These are phyloP conservation scores for Aspidoscelis tigris DNA, from an alignment of 2,113 vertebrate species.

Conservation along the genomic window DNA sequence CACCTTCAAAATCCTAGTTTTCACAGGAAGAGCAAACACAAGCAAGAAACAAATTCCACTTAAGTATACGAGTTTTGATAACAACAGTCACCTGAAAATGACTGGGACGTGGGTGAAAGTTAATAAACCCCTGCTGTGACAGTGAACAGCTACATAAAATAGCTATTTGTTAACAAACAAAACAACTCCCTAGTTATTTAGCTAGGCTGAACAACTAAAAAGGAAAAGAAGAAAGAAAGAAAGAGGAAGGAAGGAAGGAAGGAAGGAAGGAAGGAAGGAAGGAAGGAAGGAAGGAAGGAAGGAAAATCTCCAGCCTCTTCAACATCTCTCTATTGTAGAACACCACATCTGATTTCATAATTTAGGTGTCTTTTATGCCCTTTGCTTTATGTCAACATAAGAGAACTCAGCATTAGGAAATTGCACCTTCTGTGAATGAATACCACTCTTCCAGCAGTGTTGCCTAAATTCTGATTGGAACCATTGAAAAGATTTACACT, in stretches of 20 bases:
- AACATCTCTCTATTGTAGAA: background rate
- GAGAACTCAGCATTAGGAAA: too few species aligned
- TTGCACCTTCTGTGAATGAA: too few species aligned
- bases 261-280: too few species aligned
- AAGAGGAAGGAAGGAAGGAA: too few species aligned
- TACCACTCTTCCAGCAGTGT: too few species aligned
- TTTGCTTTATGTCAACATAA: background rate
- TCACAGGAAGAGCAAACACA: background rate
- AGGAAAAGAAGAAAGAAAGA: background rate
- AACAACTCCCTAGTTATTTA: constrained; percentile 3
- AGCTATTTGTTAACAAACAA: constrained; percentile 36
- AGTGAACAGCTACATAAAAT: constrained; percentile 22
- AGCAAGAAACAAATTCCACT: background rate
- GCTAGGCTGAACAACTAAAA: constrained; percentile 7
- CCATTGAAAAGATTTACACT: too few species aligned
- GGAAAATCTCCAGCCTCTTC: too few species aligned
- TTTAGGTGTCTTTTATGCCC: background rate
- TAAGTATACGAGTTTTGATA: constrained; percentile 8
- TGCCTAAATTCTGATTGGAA: too few species aligned
- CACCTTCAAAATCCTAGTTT: constrained; percentile 14
- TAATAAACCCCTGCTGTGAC: constrained; percentile 35
- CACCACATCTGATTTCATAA: background rate
- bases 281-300: too few species aligned
- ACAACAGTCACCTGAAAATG: background rate
- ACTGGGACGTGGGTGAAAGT: background rate